These are phyloP conservation scores for Neopipo cinnamomea DNA, from an alignment of 2,113 vertebrate species.

Conservation along the genomic window DNA sequence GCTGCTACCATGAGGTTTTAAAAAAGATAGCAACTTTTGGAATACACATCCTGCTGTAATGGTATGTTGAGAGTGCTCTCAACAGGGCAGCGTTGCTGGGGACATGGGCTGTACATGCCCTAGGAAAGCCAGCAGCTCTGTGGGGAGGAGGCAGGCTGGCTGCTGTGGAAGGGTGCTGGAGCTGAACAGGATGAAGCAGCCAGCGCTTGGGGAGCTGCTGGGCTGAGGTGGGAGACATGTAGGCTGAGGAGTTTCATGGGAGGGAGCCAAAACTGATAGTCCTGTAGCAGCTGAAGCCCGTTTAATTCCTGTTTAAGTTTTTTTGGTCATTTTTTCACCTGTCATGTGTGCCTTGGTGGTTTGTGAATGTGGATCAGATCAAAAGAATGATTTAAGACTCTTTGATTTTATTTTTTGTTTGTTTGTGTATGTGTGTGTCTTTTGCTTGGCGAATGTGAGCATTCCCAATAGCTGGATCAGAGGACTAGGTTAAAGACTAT, in stretches of 20 bases:
- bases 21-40: not conserved
- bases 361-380: not conserved
- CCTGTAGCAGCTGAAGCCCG: not conserved
- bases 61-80: not conserved
- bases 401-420: not conserved
- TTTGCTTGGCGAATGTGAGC: not conserved
- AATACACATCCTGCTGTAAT: not conserved
- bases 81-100: not conserved
- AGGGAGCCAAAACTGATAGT: not conserved
- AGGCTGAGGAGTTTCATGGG: not conserved
- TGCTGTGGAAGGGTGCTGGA: fast-evolving
- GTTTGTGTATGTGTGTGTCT: not conserved
- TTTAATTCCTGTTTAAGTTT: not conserved
- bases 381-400: not conserved
- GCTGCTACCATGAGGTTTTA: not conserved
- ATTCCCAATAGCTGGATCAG: not conserved
- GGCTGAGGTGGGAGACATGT: fast-evolving
- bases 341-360: not conserved
- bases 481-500: not conserved
- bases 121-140: not conserved
- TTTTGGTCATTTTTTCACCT: not conserved
- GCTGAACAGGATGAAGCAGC: fast-evolving
- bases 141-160: not conserved
- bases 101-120: not conserved
- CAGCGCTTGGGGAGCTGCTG: not conserved